These are phyloP conservation scores for Drosophila helvetica DNA, from an alignment of 2,888 invertebrate genomes.

Conservation along the genomic window DNA sequence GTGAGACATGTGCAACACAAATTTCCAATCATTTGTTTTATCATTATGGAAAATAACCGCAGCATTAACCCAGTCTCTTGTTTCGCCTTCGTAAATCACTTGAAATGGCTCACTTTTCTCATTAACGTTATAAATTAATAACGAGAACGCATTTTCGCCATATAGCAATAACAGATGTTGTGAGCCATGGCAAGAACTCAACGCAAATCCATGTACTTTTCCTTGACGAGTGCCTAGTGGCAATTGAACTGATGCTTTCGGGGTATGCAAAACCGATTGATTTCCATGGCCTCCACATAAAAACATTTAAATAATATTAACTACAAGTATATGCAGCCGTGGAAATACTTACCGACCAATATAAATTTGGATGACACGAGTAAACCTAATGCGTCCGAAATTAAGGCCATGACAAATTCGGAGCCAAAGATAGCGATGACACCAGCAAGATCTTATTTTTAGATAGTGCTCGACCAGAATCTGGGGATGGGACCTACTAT, in stretches of 20 bases:
- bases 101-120: slow-evolving; percentile 28
- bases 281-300: slow-evolving; percentile 54
- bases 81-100: slow-evolving; percentile 74
- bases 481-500: too few species aligned
- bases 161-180: slow-evolving; percentile 44
- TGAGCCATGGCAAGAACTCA: not conserved
- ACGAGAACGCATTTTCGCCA: slow-evolving; percentile 57
- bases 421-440: not conserved
- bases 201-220: slow-evolving; percentile 56
- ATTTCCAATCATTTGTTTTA: slow-evolving; percentile 67
- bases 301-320: not conserved
- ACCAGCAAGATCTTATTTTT: not conserved
- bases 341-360: slow-evolving; percentile 38
- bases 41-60: slow-evolving; percentile 84
- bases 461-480: too few species aligned
- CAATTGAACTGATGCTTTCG: slow-evolving; percentile 20
- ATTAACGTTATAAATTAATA: slow-evolving; percentile 26
- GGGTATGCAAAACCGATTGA: slow-evolving; percentile 29
- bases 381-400: slow-evolving; percentile 47
- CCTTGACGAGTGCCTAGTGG: slow-evolving; percentile 37
- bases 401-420: slow-evolving; percentile 20
- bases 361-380: slow-evolving; percentile 18
- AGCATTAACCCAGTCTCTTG: slow-evolving; percentile 88
- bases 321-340: not conserved
- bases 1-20: slow-evolving; percentile 88